Percentiles rank a stretch among this genome's conserved stretches.
Conservation (phyloP, 2,888 invertebrate species). For the Eupithecia insigniata region DNA sequence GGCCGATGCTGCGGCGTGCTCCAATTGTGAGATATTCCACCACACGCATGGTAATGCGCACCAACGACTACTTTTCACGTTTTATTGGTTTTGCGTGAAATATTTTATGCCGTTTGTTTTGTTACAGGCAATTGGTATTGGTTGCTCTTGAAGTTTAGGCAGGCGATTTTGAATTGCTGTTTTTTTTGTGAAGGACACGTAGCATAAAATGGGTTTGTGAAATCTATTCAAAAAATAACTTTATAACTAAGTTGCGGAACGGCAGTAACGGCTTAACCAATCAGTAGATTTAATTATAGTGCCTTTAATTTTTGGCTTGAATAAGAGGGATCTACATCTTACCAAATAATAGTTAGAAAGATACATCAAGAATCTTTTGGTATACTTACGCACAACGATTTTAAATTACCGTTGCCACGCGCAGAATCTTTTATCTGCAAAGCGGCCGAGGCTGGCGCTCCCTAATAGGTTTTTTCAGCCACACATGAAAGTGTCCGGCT, state of each 20-base stretch:
- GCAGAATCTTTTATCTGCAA: too few relatives aligned
- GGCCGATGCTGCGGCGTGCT: slow-evolving; percentile 53
- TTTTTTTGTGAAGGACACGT: background rate
- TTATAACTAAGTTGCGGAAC: background rate
- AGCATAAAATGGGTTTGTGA: background rate
- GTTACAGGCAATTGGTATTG: slow-evolving; percentile 39
- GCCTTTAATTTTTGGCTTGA: background rate
- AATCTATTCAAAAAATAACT: background rate
- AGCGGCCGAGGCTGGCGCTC: too few relatives aligned
- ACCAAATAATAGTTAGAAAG: too few relatives aligned
- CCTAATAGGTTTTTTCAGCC: too few relatives aligned
- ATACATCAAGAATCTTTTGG: too few relatives aligned
- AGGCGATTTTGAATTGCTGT: slow-evolving; percentile 5
- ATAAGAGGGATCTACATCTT: too few relatives aligned
- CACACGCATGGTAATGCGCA: slow-evolving; percentile 65
- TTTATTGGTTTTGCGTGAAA: slow-evolving; percentile 67
- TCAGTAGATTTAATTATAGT: background rate
- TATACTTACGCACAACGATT: too few relatives aligned
- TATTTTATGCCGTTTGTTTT: slow-evolving; percentile 51
- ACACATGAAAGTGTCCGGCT: too few relatives aligned
- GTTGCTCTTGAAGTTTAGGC: slow-evolving; percentile 20
- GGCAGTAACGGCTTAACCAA: background rate
- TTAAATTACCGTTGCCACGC: too few relatives aligned
- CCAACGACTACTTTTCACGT: slow-evolving; percentile 69
- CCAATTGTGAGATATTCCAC: slow-evolving; percentile 67